These are phyloP conservation scores for Holacanthus passer DNA, from an alignment of 2,113 vertebrate genomes.

Conservation along the genomic window DNA sequence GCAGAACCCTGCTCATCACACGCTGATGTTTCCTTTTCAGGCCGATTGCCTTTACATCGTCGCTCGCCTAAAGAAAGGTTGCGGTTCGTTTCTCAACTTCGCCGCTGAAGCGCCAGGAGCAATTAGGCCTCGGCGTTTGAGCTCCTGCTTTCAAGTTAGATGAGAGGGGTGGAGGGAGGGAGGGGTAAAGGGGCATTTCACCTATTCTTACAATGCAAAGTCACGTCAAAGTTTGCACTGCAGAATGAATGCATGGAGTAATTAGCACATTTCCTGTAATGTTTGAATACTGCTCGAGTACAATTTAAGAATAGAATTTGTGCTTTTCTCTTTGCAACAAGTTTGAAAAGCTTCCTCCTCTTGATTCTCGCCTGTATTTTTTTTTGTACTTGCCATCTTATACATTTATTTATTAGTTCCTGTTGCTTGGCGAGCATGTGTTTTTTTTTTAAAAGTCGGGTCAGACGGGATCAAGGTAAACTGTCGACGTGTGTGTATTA, in stretches of 20 bases:
- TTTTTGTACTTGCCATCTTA: background rate
- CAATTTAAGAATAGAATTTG: background rate
- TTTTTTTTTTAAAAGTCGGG: background rate
- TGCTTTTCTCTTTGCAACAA: background rate
- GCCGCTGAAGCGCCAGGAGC: constrained; percentile 50
- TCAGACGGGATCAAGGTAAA: background rate
- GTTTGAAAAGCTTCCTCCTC: background rate
- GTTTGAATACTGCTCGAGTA: too few relatives aligned
- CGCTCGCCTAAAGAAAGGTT: constrained; percentile 47
- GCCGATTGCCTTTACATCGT: constrained; percentile 44
- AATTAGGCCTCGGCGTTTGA: constrained; percentile 49
- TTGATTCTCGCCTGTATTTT: background rate
- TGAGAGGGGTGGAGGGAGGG: constrained; percentile 19
- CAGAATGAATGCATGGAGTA: too few relatives aligned
- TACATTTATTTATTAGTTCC: background rate
- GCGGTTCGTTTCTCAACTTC: constrained; percentile 29
- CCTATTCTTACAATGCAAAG: background rate
- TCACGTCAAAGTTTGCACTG: background rate
- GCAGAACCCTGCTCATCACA: constrained; percentile 34
- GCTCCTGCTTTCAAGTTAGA: constrained; percentile 53
- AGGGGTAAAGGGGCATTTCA: background rate
- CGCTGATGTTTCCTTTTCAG: constrained; percentile 36
- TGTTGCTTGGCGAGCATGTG: background rate
- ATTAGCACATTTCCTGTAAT: too few relatives aligned
- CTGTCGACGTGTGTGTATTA: background rate